Evolutionary conservation across 2,797 vertebrate genomes (phyloP), one percentile per base, ranked within the genome.

Genomic region (Champsocephalus esox): DNA sequence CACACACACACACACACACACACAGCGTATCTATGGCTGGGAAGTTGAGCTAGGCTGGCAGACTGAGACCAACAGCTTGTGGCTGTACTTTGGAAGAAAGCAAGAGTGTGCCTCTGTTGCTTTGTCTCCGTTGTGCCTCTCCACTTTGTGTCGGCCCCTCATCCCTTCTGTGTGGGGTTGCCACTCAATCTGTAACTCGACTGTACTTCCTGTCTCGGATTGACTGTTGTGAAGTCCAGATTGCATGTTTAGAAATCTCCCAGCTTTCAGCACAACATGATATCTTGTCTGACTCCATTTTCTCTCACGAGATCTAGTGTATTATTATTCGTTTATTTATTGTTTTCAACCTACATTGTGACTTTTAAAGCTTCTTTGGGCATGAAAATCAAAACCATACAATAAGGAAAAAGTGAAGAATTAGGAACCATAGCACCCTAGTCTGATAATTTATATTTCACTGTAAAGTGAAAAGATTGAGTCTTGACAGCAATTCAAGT

Each of bases 1-100:
- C 50, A 76, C 71, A 89, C 66, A 74, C 77, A 74, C 61, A 83
- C 81, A 81, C 34, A 9, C 34, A 38, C 34, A 38, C 34, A 38
- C 34, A 38, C 44, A 75, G 73, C 75, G 87, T 90, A 93, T 92
- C 86, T 88, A 70, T 84, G 73, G 80, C 80, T 83, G 80, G 86
- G 87, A 88, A 89, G 83, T 90, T 87, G 89, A 92, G 89, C 85
- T 81, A 49, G 75, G 79, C 71, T 93, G 93, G 91, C 91, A 91
- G 90, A 86, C 84, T 84, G 83, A 87, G 80, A 87, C 86, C 88
- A 88, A 92, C 93, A 94, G 94, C 90, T 92, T 93, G 91, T 93
- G 91, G 85, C 84, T 86, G 85, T 82, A 86, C 87, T 90, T 92
- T 91, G 84, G 82, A 90, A 82, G 83, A 87, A 87, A 89, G 73